Evolutionary conservation across 2,888 invertebrate genomes (phyloP).

Genomic region (Philereme vetulata): DNA sequence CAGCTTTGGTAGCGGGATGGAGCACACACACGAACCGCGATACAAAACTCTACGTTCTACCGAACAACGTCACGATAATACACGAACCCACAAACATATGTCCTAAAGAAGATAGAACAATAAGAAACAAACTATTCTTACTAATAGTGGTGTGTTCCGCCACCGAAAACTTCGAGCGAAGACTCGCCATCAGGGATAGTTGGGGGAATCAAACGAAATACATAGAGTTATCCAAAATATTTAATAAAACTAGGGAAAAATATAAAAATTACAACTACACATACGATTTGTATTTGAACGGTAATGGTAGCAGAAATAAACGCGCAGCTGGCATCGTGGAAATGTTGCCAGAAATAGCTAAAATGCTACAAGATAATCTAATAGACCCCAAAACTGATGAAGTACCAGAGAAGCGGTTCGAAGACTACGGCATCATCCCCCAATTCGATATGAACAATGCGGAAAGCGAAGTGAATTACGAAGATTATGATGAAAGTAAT

Average conservation of each 20-base stretch:
- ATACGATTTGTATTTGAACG: constrained; percentile 58
- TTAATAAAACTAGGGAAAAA: constrained; percentile 53
- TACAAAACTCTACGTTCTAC: constrained; percentile 88
- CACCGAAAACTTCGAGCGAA: constrained; percentile 86
- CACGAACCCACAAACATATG: constrained; percentile 85
- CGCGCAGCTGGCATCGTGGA: constrained; percentile 60
- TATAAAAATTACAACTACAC: constrained; percentile 70
- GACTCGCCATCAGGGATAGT: constrained; percentile 87
- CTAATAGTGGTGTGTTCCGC: constrained; percentile 91
- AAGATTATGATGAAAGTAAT: constrained; percentile 68
- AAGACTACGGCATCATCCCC: constrained; percentile 59
- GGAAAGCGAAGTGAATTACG: constrained; percentile 39
- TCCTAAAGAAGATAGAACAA: constrained; percentile 40
- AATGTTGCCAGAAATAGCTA: constrained; percentile 29
- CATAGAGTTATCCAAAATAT: constrained; percentile 54
- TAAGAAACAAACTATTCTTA: constrained; percentile 79
- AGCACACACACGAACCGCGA: constrained; percentile 89
- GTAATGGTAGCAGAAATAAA: constrained; percentile 50
- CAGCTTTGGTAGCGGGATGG: constrained; percentile 87
- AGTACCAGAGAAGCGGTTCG: constrained; percentile 58
- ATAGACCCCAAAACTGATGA: constrained; percentile 53
- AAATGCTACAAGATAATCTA: constrained; percentile 60
- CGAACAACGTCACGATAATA: constrained; percentile 87
- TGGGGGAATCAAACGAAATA: constrained; percentile 85
- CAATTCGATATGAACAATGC: constrained; percentile 75